Evolutionary conservation across 2,113 vertebrate species (phyloP), one percentile per base, ranked within the genome.

Genomic region (Eupsittula cactorum): DNA sequence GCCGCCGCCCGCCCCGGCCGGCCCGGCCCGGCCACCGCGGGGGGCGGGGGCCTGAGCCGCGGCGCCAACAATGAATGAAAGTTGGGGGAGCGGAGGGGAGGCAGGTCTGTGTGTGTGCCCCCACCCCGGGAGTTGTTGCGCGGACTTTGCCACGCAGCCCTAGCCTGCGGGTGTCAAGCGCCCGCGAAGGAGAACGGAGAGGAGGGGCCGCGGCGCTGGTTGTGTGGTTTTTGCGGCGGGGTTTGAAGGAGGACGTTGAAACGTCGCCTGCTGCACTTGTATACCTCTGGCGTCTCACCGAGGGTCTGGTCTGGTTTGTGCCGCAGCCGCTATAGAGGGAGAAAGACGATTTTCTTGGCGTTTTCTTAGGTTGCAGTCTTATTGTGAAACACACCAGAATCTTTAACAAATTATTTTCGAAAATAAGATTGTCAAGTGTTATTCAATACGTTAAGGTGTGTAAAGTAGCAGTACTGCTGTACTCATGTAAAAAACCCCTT

Each of bases 31-130:
- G 52, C 16, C 14, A 23, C 41, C 33, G 39, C n/a, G 25, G 62
- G 28, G 53, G 35, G 55, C 39, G 37, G 84, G 19, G 35, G n/a
- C 19, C 35, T 24, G 27, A 31, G 33, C 60, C 16, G 60, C 50
- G 41, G 24, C 70, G 86, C 55, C 47, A 39, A 59, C 90, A 25
- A 44, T 86, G 90, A 82, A 93, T 83, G 90, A 86, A 90, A 94
- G 84, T 89, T 91, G 46, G 28, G 81, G 52, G 20, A 87, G 60
- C 28, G 39, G 69, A 1, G 75, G 46, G 41, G 12, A 28, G 37
- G 41, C 16, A 6, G 47, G 35, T 52, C 5, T 9, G 20, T n/a
- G 55, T n/a, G 55, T 23, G 33, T 23, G 33, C 18, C 33, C 13
- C 3, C 21, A 4, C 20, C 13, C 17, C 5, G 14, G 73, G 91